Base-by-base conservation (phyloP, 1,140 invertebrate species). In the Drosophila busckii region DNA sequence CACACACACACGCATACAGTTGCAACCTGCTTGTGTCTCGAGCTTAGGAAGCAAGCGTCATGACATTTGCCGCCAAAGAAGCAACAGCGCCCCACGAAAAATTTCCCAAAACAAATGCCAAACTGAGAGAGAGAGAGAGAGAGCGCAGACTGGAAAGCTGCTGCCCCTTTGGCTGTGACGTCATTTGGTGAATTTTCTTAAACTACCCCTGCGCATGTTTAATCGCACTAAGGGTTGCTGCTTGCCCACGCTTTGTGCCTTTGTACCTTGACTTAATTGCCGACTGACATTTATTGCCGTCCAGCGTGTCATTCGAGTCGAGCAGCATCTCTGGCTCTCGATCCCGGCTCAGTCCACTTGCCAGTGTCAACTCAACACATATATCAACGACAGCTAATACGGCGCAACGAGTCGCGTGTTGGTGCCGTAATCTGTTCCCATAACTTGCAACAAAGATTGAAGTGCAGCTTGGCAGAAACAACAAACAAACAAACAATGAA, bases 101-200 rank as follows among this genome's bases (percentile, higher is more conserved):
- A 75, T 68, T 59, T 64, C 70, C 70, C 70, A 75, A 66, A 75
- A 75, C 70, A 75, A 75, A 58, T 52, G 60, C 40, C 58, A 53
- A 38, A 13, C 9, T 20, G 29, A 20, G 17, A 16, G 45, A 63
- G 37, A 29, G 17, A 31, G 34, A 66, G 34, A 35, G 29, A 9
- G 29, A 38, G 22, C 32, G 9, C 40, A 44, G 32, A 53, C 63
- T 73, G 69, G 69, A 54, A 71, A n/a, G 2, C 0, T 2, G 2
- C 46, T 19, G 48, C 56, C 63, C 68, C 58, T 65, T 9, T 3
- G 28, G 7, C 8, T 12, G 26, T 31, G 54, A 73, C 65, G 49
- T 69, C 65, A 69, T 37, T 13, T 45, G 65, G 65, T 26, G 29
- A 8, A 19, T 68, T 64, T 49, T 2, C 4, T 32, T 10, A n/a